Base-by-base conservation (phyloP, 2,113 vertebrate species). In the Malaclemys terrapin region DNA sequence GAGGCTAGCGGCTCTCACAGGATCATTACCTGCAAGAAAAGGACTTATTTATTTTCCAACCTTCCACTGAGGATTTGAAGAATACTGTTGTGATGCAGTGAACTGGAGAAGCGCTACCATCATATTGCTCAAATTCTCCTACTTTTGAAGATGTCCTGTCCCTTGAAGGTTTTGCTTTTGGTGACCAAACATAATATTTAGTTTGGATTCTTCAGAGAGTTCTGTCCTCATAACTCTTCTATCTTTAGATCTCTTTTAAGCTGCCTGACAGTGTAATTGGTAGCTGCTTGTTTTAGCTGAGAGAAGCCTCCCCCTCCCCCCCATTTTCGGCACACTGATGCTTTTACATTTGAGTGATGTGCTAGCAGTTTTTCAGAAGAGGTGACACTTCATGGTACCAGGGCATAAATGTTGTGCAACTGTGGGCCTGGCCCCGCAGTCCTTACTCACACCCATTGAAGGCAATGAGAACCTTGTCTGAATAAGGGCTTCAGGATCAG, bases 171-270 rank as follows among this genome's bases (percentile, higher is more conserved):
- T 94, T 90, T 13, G 25, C 87, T 22, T 82, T 59, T 57, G 1
- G 38, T 7, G 69, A 29, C 47, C 83, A 93, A 14, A 49, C 0
- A 0, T 6, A 6, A 89, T 79, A 47, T 75, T 81, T 65, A 93
- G 10, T 53, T 24, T 10, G 16, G 42, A 65, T 89, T 93, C 83
- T 91, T 38, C 89, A 62, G 89, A 59, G 56, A 90, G 81, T 35
- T 93, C 69, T 69, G 52, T 80, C 54, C 87, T 24, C 1, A 1
- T 6, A 47, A 22, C 42, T 85, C 75, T 78, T 78, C 17, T 69
- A 42, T 9, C 79, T 52, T 31, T 49, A 0, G 49, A 8, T 11
- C 79, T 76, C 62, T 85, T 57, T 35, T 54, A 82, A 95, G 89
- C n/a, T 65, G n/a, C 91, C 42, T 27, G 72, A 8, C 4, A 85